Percentiles rank a stretch among this genome's conserved stretches.
Evolutionary conservation across 1,140 invertebrate genomes (phyloP).

Genomic region (Leucophenga varia): DNA sequence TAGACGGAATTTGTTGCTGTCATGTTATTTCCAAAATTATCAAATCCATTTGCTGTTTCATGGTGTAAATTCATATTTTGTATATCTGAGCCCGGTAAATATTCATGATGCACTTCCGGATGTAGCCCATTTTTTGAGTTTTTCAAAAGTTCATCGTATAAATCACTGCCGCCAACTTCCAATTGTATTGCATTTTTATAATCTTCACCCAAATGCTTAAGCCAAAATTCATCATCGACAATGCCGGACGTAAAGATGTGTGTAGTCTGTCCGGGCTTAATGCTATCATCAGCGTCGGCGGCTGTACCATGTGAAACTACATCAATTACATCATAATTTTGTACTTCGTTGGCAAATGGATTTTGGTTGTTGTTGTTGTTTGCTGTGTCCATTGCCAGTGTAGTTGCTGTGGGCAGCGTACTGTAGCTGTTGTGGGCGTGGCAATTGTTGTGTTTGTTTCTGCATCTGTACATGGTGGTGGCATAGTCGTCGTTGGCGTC

Average conservation of each 20-base stretch:
- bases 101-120: slow-evolving; percentile 43
- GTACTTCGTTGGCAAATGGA: background rate
- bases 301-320: too few species aligned
- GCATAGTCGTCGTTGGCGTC: slow-evolving; percentile 24
- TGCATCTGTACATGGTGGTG: too few species aligned
- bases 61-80: too few species aligned
- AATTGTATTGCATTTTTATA: slow-evolving; percentile 46
- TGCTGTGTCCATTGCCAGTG: slow-evolving; percentile 10
- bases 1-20: slow-evolving; percentile 2
- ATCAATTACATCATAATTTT: slow-evolving; percentile 36
- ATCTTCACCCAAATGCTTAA: slow-evolving; percentile 45
- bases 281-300: slow-evolving; percentile 13
- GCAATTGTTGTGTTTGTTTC: slow-evolving; percentile 42
- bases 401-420: slow-evolving; percentile 37
- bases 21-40: background rate
- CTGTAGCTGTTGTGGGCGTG: slow-evolving; percentile 37
- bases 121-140: slow-evolving; percentile 33
- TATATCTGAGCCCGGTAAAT: slow-evolving; percentile 33
- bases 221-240: slow-evolving; percentile 44
- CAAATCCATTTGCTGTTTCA: too few species aligned
- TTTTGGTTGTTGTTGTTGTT: too few species aligned
- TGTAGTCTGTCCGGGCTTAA: slow-evolving; percentile 36
- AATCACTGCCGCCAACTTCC: slow-evolving; percentile 41
- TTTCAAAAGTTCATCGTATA: slow-evolving; percentile 36
- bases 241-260: slow-evolving; percentile 42